Evolutionary conservation across 2,888 invertebrate species (phyloP).

Genomic region (Euclidia mi): DNA sequence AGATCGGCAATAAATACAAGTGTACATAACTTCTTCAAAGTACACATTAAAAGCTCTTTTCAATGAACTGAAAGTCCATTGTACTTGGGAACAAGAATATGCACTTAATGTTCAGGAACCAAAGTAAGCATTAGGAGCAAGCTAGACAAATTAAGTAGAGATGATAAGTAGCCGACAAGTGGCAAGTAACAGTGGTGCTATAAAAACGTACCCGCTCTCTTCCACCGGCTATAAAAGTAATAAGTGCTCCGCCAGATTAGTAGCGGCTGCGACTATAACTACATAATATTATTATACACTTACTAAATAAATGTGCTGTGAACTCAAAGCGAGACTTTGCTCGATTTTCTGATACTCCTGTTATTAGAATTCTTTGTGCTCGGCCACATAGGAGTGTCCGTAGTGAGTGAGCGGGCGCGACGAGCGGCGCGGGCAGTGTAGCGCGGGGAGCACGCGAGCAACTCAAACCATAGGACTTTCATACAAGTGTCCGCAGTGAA

Average conservation of each 20-base stretch:
- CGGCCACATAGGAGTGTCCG: no score
- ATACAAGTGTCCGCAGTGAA: no score
- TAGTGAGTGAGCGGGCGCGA: no score
- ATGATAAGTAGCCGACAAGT: constrained; percentile 60
- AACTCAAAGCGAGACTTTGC: background rate
- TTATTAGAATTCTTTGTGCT: constrained; percentile 6
- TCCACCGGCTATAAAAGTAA: constrained; percentile 39
- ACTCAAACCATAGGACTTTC: no score
- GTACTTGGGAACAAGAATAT: background rate
- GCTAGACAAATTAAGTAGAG: constrained; percentile 62
- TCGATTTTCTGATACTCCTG: background rate
- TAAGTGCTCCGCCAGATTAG: constrained; percentile 19
- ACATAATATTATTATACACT: no score
- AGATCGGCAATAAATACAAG: background rate
- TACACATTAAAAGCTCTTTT: no score
- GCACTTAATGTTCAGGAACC: constrained; percentile 12
- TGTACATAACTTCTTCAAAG: no score
- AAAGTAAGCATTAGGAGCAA: constrained; percentile 42
- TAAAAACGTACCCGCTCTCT: constrained; percentile 44
- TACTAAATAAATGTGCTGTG: constrained; percentile 11
- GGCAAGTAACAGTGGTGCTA: constrained; percentile 47
- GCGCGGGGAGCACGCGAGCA: no score
- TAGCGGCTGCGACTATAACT: constrained; percentile 18
- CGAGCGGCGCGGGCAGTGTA: no score
- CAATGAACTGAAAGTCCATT: no score